phyloP scores from a whole-genome alignment of 2,797 vertebrate species.

The Lepus townsendii region DNA sequence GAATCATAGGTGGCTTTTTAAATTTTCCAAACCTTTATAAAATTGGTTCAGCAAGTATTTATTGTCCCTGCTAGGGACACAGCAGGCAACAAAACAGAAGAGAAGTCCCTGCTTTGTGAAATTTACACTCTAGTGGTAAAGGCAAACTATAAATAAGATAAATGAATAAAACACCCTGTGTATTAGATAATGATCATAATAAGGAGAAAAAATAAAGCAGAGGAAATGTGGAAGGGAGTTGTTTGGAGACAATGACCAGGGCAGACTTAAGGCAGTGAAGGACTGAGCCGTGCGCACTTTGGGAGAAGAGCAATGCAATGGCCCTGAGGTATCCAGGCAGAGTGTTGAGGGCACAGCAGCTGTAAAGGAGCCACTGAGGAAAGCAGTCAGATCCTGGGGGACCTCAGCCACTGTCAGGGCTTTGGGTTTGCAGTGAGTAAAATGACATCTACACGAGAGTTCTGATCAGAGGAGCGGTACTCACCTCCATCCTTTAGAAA shows the following conservation, averaged over 20 bases:
- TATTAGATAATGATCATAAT: background rate
- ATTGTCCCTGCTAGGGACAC: background rate
- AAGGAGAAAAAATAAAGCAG: background rate
- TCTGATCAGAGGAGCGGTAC: background rate
- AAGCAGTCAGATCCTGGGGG: rapidly evolving
- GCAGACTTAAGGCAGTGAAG: background rate
- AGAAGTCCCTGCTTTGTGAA: background rate
- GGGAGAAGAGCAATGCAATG: background rate
- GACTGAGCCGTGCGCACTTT: rapidly evolving
- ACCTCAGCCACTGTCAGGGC: background rate
- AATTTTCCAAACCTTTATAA: background rate
- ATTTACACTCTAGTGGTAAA: background rate
- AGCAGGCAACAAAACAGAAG: background rate
- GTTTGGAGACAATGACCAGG: rapidly evolving
- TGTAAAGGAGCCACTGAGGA: background rate
- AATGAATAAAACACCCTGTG: background rate
- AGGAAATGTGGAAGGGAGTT: background rate
- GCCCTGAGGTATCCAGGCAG: background rate
- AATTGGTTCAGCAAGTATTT: background rate
- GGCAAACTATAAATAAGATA: background rate
- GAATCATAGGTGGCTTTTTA: too few relatives aligned
- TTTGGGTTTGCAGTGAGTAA: background rate
- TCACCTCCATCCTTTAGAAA: background rate
- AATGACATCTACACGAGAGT: background rate
- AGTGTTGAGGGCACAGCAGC: background rate